A percentile compares a stretch with the other conserved stretches of the same genome.
These are phyloP conservation scores for Nymphalis polychloros DNA, from an alignment of 2,888 invertebrate species.

Conservation along the genomic window DNA sequence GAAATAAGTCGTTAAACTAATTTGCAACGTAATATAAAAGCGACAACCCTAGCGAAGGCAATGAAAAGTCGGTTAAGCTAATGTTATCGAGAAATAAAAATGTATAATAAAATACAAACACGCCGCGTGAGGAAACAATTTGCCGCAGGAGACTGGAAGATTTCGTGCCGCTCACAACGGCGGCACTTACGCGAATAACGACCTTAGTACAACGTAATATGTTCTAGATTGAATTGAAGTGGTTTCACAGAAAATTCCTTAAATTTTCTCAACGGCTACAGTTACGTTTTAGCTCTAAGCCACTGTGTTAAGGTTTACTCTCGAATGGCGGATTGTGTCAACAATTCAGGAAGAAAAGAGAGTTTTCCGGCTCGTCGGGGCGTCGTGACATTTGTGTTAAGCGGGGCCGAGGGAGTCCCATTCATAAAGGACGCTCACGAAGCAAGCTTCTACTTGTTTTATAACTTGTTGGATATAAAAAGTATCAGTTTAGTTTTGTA, in stretches of 20 bases:
- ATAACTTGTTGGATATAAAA: constrained; percentile 62
- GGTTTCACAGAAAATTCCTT: constrained; percentile 71
- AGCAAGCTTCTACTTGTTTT: constrained; percentile 63
- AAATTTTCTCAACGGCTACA: constrained; percentile 58
- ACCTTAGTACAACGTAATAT: constrained; percentile 46
- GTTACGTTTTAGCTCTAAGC: constrained; percentile 49
- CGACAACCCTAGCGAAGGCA: constrained; percentile 76
- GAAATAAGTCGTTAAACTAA: constrained; percentile 32
- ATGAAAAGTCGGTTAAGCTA: constrained; percentile 83
- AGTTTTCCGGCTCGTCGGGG: constrained; percentile 79
- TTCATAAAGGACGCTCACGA: constrained; percentile 71
- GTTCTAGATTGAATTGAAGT: constrained; percentile 52
- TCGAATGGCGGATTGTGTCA: constrained; percentile 48
- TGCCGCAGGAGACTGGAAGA: constrained; percentile 80
- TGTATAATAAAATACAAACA: constrained; percentile 83
- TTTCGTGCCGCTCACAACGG: constrained; percentile 65
- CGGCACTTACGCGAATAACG: constrained; percentile 43
- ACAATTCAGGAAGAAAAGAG: constrained; percentile 80
- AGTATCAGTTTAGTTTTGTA: constrained; percentile 21
- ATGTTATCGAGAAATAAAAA: constrained; percentile 82
- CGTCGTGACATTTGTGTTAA: constrained; percentile 81
- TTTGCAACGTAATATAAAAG: constrained; percentile 36
- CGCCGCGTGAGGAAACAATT: constrained; percentile 81
- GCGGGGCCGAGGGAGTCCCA: constrained; percentile 73
- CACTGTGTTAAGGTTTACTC: constrained; percentile 49